A percentile compares a stretch with the other conserved stretches of the same genome.
Conservation (phyloP, 2,797 vertebrate genomes). For the Gorsachius magnificus region DNA sequence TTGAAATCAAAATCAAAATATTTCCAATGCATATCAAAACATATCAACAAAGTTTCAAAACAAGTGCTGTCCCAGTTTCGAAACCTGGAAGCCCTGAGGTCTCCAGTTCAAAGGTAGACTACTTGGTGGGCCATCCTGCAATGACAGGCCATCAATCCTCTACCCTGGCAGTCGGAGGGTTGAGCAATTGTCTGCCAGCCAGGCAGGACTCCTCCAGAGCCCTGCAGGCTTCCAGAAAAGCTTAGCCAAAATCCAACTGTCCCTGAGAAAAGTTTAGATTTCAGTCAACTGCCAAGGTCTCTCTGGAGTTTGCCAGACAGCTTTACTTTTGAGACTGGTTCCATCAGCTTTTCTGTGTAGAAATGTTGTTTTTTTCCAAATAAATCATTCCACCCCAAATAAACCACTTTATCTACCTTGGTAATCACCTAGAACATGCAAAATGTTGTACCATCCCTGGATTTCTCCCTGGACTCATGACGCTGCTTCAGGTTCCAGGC, state of each 20-base stretch:
- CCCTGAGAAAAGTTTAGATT: slow-evolving; percentile 31
- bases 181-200: slow-evolving; percentile 22
- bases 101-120: slow-evolving; percentile 50
- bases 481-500: neutral
- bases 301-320: neutral
- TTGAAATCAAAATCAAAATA: slow-evolving; percentile 41
- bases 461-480: neutral
- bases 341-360: neutral
- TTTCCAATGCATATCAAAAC: slow-evolving; percentile 16
- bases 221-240: slow-evolving; percentile 1
- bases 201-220: neutral
- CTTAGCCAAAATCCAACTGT: slow-evolving; percentile 20
- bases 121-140: slow-evolving; percentile 26
- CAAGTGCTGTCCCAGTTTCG: slow-evolving; percentile 30
- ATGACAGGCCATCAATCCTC: slow-evolving; percentile 11
- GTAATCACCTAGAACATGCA: neutral
- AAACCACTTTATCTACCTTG: neutral
- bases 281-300: slow-evolving; percentile 14
- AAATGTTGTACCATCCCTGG: neutral
- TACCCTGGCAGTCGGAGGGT: neutral
- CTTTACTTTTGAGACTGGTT: slow-evolving; percentile 6
- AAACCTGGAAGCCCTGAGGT: slow-evolving; percentile 43
- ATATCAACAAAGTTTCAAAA: slow-evolving; percentile 34
- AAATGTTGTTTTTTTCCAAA: neutral
- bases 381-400: neutral